Evolutionary conservation across 1,140 invertebrate species (phyloP).

Genomic region (Pomacea maculata): DNA sequence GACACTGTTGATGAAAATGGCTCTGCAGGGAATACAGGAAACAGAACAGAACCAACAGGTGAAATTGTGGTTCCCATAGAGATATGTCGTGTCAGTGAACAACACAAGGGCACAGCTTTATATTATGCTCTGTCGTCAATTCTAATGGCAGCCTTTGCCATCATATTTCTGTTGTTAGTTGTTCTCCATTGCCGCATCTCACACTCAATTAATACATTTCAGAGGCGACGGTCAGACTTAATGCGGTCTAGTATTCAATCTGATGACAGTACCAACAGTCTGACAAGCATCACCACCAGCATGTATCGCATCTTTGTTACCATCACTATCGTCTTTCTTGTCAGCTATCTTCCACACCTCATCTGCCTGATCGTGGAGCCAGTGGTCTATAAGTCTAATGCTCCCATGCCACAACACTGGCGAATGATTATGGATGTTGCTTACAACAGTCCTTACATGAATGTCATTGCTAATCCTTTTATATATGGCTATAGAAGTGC

Average conservation of each 20-base stretch:
- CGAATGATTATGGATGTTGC: constrained; percentile 24
- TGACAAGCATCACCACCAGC: constrained; percentile 12
- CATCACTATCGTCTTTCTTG: constrained; percentile 29
- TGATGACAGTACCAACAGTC: not conserved
- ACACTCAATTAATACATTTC: not conserved
- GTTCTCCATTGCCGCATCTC: constrained; percentile 14
- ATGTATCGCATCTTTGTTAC: constrained; percentile 30
- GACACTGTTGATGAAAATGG: too few species aligned
- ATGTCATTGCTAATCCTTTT: constrained; percentile 28
- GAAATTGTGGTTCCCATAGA: constrained; percentile 2
- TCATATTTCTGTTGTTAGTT: constrained; percentile 9
- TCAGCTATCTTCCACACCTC: constrained; percentile 36
- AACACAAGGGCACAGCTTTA: constrained; percentile 3
- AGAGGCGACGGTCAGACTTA: not conserved
- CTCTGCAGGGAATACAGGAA: too few species aligned
- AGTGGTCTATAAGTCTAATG: not conserved
- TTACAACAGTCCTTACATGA: constrained; percentile 35
- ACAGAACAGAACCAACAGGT: too few species aligned
- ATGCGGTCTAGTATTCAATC: not conserved
- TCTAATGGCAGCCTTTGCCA: constrained; percentile 3
- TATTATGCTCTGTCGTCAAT: constrained; percentile 5
- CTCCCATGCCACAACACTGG: constrained; percentile 7
- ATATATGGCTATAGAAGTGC: constrained; percentile 31
- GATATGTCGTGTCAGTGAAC: constrained; percentile 15
- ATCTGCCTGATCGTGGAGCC: constrained; percentile 22